Evolutionary conservation across 2,888 invertebrate species (phyloP).

Genomic region (Leuctra nigra): DNA sequence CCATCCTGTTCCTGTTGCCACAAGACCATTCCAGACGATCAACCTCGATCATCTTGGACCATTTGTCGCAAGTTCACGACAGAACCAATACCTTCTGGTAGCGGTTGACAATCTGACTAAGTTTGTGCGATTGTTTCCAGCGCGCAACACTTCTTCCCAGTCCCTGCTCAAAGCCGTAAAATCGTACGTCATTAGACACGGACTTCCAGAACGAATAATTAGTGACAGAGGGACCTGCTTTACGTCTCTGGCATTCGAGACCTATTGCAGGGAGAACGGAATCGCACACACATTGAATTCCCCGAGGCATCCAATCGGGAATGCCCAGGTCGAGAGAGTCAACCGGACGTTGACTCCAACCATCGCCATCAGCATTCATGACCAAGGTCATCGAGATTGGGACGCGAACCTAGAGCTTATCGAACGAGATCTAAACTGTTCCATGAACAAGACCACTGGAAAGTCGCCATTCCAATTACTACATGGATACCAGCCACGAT

Average conservation of each 20-base stretch:
- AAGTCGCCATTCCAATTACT: neutral
- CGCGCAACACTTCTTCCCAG: neutral
- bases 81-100: constrained; percentile 36
- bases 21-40: constrained; percentile 38
- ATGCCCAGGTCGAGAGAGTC: constrained; percentile 36
- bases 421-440: neutral
- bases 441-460: neutral
- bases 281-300: constrained; percentile 32
- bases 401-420: constrained; percentile 32
- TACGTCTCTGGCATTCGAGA: constrained; percentile 35
- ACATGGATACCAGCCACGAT: neutral
- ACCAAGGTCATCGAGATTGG: constrained; percentile 34
- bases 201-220: neutral
- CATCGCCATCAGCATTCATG: constrained; percentile 27
- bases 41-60: constrained; percentile 41
- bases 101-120: constrained; percentile 38
- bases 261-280: constrained; percentile 33
- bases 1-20: constrained; percentile 39
- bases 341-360: constrained; percentile 31
- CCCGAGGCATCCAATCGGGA: constrained; percentile 34
- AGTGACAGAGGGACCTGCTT: constrained; percentile 35
- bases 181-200: neutral
- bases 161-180: neutral
- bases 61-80: constrained; percentile 34
- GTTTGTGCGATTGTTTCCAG: constrained; percentile 33